phyloP scores from a whole-genome alignment of 2,797 vertebrate species.

The Leptatherina wallacei region DNA sequence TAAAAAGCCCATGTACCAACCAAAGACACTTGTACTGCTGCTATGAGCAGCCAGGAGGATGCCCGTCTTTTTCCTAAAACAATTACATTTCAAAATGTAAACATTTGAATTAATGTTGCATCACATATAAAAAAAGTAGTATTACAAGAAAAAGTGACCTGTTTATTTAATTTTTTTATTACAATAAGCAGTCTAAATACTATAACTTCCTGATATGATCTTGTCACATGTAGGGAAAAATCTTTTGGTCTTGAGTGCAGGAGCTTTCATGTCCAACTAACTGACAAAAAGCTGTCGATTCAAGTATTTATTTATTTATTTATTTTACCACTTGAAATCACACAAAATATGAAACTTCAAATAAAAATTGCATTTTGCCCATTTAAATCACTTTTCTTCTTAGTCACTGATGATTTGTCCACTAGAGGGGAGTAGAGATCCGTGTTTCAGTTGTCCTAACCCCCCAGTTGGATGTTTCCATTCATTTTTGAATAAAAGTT shows the following conservation, averaged over 20 bases:
- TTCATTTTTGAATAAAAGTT: conserved; percentile 29
- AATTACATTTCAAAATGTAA: not conserved
- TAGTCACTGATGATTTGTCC: conserved; percentile 38
- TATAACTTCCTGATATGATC: too few species aligned
- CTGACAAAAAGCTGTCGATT: too few species aligned
- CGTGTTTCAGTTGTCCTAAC: conserved; percentile 29
- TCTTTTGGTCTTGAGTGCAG: too few species aligned
- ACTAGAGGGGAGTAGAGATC: conserved; percentile 74
- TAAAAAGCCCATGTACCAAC: not conserved
- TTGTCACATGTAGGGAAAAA: too few species aligned
- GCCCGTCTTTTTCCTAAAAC: not conserved
- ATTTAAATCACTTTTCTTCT: not conserved
- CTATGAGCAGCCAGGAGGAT: not conserved
- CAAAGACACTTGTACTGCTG: not conserved
- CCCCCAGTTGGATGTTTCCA: conserved; percentile 26
- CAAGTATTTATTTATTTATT: too few species aligned
- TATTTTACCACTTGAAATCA: too few species aligned
- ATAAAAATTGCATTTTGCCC: not conserved
- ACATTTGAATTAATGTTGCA: too few species aligned
- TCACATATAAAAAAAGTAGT: too few species aligned
- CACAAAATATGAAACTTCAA: not conserved
- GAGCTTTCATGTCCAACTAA: too few species aligned
- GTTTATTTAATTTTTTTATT: too few species aligned
- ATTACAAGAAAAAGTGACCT: too few species aligned
- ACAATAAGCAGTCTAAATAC: too few species aligned